Evolutionary conservation across 1,140 invertebrate genomes (phyloP).

Genomic region (Nasonia vitripennis): DNA sequence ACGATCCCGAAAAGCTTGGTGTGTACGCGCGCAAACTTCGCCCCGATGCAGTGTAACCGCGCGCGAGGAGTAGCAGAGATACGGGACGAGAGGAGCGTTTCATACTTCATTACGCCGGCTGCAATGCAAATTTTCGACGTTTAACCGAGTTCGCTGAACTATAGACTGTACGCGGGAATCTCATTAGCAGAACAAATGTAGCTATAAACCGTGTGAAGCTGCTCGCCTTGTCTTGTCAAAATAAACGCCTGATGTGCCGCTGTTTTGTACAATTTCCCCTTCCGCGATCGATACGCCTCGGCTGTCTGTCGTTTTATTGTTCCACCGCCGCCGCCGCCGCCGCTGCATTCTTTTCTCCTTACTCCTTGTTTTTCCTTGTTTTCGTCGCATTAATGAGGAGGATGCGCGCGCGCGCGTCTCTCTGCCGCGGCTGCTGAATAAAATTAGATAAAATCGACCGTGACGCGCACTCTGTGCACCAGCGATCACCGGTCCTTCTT

Average conservation of each 20-base stretch:
- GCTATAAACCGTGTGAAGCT: too few relatives aligned
- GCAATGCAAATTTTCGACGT: background rate
- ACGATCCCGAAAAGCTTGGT: background rate
- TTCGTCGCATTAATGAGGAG: slow-evolving; percentile 5
- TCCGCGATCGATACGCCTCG: background rate
- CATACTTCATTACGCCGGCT: background rate
- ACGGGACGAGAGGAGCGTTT: background rate
- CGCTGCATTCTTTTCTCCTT: background rate
- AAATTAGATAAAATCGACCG: slow-evolving; percentile 4
- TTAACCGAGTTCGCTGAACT: background rate
- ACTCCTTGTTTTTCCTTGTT: background rate
- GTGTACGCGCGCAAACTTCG: background rate
- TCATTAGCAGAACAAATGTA: background rate
- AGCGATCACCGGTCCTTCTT: too few relatives aligned
- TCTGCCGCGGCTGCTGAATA: background rate
- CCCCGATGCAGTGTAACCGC: background rate
- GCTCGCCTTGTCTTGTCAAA: background rate
- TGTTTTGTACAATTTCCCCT: background rate
- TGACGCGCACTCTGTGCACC: background rate
- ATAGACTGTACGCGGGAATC: background rate
- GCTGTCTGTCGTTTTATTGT: background rate
- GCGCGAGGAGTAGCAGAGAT: background rate
- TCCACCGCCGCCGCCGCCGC: too few relatives aligned
- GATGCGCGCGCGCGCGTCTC: background rate
- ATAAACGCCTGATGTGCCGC: background rate